A percentile compares a stretch with the other conserved stretches of the same genome.
phyloP scores from a whole-genome alignment of 2,888 invertebrate species.

The Rugalucina vietnamica region DNA sequence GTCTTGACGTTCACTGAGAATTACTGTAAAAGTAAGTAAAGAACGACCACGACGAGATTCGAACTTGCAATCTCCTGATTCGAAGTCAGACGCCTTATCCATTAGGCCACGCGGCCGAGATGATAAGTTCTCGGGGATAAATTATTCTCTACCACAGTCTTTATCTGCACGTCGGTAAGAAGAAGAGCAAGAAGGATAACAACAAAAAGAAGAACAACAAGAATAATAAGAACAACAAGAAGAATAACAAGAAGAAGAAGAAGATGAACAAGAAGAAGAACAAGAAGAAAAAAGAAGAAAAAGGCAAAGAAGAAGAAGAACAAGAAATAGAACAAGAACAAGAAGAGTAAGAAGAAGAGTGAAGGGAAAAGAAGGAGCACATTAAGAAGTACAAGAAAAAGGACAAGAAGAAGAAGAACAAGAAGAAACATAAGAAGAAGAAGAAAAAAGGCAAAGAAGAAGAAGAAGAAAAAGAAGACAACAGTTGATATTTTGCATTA shows the following conservation, averaged over 20 bases:
- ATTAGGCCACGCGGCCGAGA: too few species aligned
- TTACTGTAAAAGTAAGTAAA: too few species aligned
- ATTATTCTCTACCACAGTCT: too few species aligned
- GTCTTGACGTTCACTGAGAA: too few species aligned
- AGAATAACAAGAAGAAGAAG: background rate
- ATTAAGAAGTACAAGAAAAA: background rate
- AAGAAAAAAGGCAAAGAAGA: background rate
- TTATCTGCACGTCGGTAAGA: too few species aligned
- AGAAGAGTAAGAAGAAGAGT: background rate
- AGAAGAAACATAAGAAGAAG: background rate
- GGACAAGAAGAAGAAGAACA: background rate
- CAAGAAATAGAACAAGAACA: background rate
- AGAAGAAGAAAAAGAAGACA: background rate
- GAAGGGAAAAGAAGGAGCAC: background rate
- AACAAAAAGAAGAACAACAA: too few species aligned
- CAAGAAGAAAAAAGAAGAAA: background rate
- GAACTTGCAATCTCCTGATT: too few species aligned
- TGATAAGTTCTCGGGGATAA: too few species aligned
- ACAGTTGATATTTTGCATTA: too few species aligned
- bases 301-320: background rate
- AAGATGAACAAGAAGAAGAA: background rate
- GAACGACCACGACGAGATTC: too few species aligned
- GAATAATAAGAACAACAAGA: slow-evolving; percentile 8
- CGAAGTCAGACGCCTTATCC: too few species aligned
- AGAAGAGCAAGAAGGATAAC: too few species aligned